Conservation (phyloP, 2,113 vertebrate species). For the Apus apus region DNA sequence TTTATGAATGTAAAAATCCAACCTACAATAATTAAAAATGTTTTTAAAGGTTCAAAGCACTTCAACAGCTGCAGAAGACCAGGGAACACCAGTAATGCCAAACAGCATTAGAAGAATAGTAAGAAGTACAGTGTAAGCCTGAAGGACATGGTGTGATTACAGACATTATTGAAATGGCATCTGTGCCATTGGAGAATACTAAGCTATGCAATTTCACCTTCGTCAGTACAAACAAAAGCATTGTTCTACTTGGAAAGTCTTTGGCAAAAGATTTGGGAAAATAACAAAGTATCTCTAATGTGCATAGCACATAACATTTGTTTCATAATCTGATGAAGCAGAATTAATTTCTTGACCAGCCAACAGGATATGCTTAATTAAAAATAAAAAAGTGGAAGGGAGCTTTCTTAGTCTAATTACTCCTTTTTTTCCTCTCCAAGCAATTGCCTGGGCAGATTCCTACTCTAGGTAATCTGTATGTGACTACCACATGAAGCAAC, state of each 20-base stretch:
- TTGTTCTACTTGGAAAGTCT: slow-evolving; percentile 55
- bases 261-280: slow-evolving; percentile 68
- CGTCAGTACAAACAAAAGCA: slow-evolving; percentile 61
- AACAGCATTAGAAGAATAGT: neutral
- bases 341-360: slow-evolving; percentile 62
- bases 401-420: neutral
- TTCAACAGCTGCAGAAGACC: neutral
- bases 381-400: neutral
- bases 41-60: neutral
- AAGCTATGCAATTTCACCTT: slow-evolving; percentile 44
- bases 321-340: slow-evolving; percentile 47
- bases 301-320: slow-evolving; percentile 4
- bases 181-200: slow-evolving; percentile 2
- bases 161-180: neutral
- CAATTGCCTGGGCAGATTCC: neutral
- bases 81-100: neutral
- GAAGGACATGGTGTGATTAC: slow-evolving; percentile 9
- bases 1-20: neutral
- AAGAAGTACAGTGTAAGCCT: neutral
- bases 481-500: neutral
- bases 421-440: neutral
- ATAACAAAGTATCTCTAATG: slow-evolving; percentile 46
- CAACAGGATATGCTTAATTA: slow-evolving; percentile 49
- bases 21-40: neutral
- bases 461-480: neutral